Conservation (phyloP, 1,140 invertebrate genomes). For the Amphibalanus amphitrite region DNA sequence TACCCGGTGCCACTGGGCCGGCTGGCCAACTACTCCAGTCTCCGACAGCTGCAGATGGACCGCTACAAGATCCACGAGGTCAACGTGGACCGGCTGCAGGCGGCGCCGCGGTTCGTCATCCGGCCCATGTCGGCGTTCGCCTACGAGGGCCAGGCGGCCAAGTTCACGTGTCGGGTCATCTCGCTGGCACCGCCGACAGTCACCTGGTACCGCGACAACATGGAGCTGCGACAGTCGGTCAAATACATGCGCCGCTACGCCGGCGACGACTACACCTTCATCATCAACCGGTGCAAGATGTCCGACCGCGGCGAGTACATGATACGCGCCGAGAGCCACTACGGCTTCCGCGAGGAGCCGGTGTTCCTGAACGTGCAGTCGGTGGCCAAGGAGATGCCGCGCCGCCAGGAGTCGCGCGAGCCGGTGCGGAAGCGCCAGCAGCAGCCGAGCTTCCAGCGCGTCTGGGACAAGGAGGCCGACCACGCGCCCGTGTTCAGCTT, state of each 20-base stretch:
- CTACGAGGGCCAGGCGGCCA: conserved; percentile 91
- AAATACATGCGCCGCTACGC: conserved; percentile 98
- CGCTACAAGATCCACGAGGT: conserved; percentile 93
- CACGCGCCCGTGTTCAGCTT: conserved; percentile 90
- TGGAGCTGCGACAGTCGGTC: conserved; percentile 87
- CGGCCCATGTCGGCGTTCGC: conserved; percentile 86
- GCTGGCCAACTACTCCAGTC: conserved; percentile 87
- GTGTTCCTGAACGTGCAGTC: conserved; percentile 95
- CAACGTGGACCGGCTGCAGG: conserved; percentile 90
- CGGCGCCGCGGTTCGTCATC: conserved; percentile 92
- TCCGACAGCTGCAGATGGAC: conserved; percentile 85
- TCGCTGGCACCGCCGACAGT: conserved; percentile 83
- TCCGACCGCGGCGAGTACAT: conserved; percentile 94
- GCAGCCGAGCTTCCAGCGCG: conserved; percentile 48
- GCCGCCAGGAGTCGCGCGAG: conserved; percentile 34
- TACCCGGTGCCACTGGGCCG: conserved; percentile 86
- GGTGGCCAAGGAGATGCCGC: conserved; percentile 57
- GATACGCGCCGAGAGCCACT: conserved; percentile 93
- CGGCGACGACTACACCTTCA: conserved; percentile 91
- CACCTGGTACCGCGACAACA: conserved; percentile 86
- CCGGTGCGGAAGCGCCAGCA: conserved; percentile 41
- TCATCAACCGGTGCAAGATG: conserved; percentile 86
- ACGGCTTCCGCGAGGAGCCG: conserved; percentile 86
- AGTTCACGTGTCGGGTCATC: conserved; percentile 92
- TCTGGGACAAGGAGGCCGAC: conserved; percentile 71